phyloP scores from a whole-genome alignment of 2,797 vertebrate genomes.

The Anabacerthia variegaticeps region DNA sequence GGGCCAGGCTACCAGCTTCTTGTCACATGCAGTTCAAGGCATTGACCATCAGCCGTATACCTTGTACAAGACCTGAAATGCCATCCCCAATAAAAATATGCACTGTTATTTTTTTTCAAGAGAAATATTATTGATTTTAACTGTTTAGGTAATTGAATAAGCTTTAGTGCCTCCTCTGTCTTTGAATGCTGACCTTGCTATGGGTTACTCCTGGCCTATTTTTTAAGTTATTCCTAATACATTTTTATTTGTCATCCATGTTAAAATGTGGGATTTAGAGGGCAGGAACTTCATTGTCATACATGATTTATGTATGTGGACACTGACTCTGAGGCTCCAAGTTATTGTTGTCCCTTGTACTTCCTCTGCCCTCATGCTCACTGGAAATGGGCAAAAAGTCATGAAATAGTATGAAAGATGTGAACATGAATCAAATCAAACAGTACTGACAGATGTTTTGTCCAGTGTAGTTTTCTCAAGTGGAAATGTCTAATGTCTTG shows the following conservation, averaged over 20 bases:
- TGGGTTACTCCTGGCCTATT: background rate
- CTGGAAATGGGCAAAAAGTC: background rate
- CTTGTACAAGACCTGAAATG: background rate
- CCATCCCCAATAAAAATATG: background rate
- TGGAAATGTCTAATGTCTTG: background rate
- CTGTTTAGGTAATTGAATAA: background rate
- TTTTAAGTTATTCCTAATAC: background rate
- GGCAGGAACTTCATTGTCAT: background rate
- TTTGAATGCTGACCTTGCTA: background rate
- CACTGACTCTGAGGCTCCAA: background rate
- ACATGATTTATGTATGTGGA: background rate
- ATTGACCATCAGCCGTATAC: background rate
- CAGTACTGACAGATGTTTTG: background rate
- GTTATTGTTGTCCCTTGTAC: background rate
- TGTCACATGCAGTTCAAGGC: background rate
- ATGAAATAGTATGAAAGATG: background rate
- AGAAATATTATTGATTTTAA: background rate
- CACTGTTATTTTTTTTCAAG: background rate
- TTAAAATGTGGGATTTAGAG: background rate
- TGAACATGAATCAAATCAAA: background rate
- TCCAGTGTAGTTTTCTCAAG: background rate
- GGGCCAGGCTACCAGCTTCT: background rate
- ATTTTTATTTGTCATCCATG: background rate
- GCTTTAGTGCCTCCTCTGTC: background rate
- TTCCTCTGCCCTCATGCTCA: background rate